Evolutionary conservation across 2,888 invertebrate species (phyloP).

Genomic region (Caradrina clavipalpis): DNA sequence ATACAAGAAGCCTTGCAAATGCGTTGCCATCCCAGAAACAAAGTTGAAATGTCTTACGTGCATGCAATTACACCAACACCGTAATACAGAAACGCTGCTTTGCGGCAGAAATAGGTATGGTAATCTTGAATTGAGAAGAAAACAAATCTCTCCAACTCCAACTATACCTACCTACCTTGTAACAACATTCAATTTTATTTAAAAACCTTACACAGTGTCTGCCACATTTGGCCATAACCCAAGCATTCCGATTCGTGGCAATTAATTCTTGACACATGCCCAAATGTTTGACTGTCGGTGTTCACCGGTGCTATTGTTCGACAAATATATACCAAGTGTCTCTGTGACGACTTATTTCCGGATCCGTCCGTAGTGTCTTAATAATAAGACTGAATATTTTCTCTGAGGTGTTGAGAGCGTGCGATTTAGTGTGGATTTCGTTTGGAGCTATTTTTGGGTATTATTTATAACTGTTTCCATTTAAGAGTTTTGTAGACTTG

Average conservation of each 20-base stretch:
- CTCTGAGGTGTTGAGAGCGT: neutral
- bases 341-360: constrained; percentile 50
- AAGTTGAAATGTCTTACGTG: no score
- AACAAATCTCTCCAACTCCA: constrained; percentile 7
- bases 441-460: neutral
- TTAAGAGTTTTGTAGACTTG: neutral
- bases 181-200: constrained; percentile 59
- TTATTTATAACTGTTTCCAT: no score
- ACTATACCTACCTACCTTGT: constrained; percentile 21
- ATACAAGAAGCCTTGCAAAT: no score
- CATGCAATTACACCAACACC: no score
- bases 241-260: constrained; percentile 46
- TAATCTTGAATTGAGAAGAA: neutral
- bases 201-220: constrained; percentile 44
- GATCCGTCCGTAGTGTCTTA: constrained; percentile 36
- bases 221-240: constrained; percentile 58
- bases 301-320: constrained; percentile 39
- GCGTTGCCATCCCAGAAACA: no score
- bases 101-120: no score
- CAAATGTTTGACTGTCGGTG: constrained; percentile 36
- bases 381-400: constrained; percentile 29
- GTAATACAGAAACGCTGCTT: no score
- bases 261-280: constrained; percentile 61
- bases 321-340: constrained; percentile 21
- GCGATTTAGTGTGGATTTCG: constrained; percentile 1